These are phyloP conservation scores for Tineola bisselliella DNA, from an alignment of 2,888 invertebrate genomes.

Conservation along the genomic window DNA sequence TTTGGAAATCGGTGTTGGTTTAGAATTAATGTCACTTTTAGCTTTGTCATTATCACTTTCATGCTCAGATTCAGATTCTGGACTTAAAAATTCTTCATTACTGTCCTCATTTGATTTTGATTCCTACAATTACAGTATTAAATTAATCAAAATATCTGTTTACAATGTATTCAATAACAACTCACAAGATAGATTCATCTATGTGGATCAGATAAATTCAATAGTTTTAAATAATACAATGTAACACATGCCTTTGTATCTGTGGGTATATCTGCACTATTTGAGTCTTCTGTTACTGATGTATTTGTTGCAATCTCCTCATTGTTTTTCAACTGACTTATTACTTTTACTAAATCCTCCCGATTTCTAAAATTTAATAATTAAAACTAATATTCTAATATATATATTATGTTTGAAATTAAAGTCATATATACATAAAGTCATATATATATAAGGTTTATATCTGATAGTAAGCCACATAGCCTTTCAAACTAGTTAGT, in stretches of 20 bases:
- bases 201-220: too few species aligned
- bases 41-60: conserved; percentile 31
- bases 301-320: conserved; percentile 66
- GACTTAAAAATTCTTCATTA: conserved; percentile 59
- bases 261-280: conserved; percentile 38
- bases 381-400: too few species aligned
- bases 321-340: conserved; percentile 76
- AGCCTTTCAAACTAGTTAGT: too few species aligned
- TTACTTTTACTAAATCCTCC: conserved; percentile 82
- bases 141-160: background rate
- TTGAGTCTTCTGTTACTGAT: conserved; percentile 54
- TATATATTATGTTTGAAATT: background rate
- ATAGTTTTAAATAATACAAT: too few species aligned
- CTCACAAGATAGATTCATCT: too few species aligned
- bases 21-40: conserved; percentile 14
- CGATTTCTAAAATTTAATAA: conserved; percentile 70
- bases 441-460: too few species aligned
- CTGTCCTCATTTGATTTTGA: conserved; percentile 48
- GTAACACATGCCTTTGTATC: conserved; percentile 16
- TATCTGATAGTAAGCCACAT: too few species aligned
- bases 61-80: conserved; percentile 54
- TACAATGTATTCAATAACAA: background rate
- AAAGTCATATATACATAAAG: background rate
- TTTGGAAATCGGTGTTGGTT: conserved; percentile 6
- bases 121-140: conserved; percentile 21